These are phyloP conservation scores for Schlechtendalia chinensis DNA, from an alignment of 1,140 invertebrate genomes.

Conservation along the genomic window DNA sequence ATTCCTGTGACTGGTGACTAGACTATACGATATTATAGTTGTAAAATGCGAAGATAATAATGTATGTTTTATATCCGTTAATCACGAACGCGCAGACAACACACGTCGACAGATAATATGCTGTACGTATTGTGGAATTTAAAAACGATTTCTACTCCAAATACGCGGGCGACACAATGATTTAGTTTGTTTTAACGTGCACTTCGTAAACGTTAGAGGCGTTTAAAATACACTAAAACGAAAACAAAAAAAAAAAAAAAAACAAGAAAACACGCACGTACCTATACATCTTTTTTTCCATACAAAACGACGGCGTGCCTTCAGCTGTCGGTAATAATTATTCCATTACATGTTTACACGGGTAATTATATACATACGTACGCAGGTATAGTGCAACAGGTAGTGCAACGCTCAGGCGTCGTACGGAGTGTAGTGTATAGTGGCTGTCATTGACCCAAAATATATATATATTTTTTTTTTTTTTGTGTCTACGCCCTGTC, in stretches of 20 bases:
- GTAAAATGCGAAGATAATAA: too few relatives aligned
- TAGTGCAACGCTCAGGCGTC: not conserved
- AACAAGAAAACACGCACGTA: not conserved
- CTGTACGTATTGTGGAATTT: not conserved
- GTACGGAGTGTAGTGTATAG: too few relatives aligned
- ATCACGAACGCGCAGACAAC: too few relatives aligned
- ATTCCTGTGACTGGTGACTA: too few relatives aligned
- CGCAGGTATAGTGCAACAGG: not conserved
- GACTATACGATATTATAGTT: too few relatives aligned
- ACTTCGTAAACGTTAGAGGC: slow-evolving; percentile 36
- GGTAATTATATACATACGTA: slow-evolving; percentile 24
- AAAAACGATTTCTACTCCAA: slow-evolving; percentile 19
- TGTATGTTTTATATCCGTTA: not conserved
- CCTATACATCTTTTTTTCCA: not conserved
- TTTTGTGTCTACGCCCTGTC: not conserved
- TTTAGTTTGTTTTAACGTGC: slow-evolving; percentile 48
- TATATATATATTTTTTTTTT: too few relatives aligned
- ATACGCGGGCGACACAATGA: not conserved
- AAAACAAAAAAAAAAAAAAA: not conserved
- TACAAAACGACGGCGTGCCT: slow-evolving; percentile 42
- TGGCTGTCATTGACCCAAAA: not conserved
- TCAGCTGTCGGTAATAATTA: slow-evolving; percentile 41
- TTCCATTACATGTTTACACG: slow-evolving; percentile 44
- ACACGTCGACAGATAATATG: slow-evolving; percentile 1
- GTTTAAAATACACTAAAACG: not conserved